phyloP scores from a whole-genome alignment of 2,113 vertebrate species.

The Synchiropus splendidus region DNA sequence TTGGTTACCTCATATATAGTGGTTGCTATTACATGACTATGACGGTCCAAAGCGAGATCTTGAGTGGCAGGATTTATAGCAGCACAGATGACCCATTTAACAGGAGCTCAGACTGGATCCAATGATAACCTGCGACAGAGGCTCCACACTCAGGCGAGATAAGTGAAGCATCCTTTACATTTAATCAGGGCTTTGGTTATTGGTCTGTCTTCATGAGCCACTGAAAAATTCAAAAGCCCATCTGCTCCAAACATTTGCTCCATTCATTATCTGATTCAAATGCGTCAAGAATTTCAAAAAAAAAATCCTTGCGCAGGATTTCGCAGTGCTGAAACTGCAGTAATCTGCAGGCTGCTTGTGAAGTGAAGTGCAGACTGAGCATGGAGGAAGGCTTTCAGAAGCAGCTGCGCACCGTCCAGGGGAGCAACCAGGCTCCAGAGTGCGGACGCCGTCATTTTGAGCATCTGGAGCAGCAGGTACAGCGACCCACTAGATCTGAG shows the following conservation, averaged over 20 bases:
- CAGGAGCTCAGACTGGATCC: constrained; percentile 24
- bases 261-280: constrained; percentile 48
- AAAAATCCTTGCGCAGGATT: constrained; percentile 25
- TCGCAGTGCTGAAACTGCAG: constrained; percentile 49
- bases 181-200: constrained; percentile 37
- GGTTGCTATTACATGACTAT: too few relatives aligned
- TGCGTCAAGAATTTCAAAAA: constrained; percentile 28
- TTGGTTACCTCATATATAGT: too few relatives aligned
- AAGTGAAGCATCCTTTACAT: constrained; percentile 26
- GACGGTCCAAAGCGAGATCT: constrained; percentile 22
- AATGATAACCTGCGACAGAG: constrained; percentile 20
- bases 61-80: constrained; percentile 61
- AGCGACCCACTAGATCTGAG: constrained; percentile 29
- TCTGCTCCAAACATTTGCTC: constrained; percentile 37
- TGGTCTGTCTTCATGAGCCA: constrained; percentile 32
- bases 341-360: constrained; percentile 23
- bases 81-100: constrained; percentile 34
- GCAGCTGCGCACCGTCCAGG: constrained; percentile 48
- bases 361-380: constrained; percentile 43
- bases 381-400: constrained; percentile 51
- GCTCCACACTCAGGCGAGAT: constrained; percentile 14
- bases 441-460: constrained; percentile 29
- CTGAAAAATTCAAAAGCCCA: constrained; percentile 43
- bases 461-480: constrained; percentile 54
- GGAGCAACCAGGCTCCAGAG: constrained; percentile 19